Evolutionary conservation across 2,888 invertebrate species (phyloP).

Genomic region (Drosophila mimetica): DNA sequence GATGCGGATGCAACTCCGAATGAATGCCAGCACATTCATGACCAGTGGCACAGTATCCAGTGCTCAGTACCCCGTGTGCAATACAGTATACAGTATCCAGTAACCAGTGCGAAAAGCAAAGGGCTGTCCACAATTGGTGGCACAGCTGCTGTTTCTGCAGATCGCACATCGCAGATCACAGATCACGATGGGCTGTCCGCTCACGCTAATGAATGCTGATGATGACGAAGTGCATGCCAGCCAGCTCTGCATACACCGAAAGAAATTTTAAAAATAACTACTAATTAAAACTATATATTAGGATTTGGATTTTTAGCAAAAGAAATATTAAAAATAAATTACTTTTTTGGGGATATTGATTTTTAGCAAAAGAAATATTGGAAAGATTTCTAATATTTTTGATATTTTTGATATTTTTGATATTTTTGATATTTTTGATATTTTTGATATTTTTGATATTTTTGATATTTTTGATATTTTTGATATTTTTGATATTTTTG

Average conservation of each 20-base stretch:
- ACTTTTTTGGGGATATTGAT: no score
- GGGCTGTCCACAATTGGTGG: constrained; percentile 56
- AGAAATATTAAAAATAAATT: no score
- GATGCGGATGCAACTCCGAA: constrained; percentile 49
- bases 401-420: no score
- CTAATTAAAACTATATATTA: background rate
- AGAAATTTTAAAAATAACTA: background rate
- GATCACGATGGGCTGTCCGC: constrained; percentile 75
- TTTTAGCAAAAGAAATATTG: no score
- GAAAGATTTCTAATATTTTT: no score
- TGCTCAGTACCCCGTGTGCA: constrained; percentile 4
- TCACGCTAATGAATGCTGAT: constrained; percentile 77
- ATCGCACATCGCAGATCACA: constrained; percentile 49
- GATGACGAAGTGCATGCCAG: constrained; percentile 64
- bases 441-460: no score
- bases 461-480: no score
- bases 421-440: no score
- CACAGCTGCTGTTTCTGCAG: constrained; percentile 34
- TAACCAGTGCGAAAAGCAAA: constrained; percentile 10
- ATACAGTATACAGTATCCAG: constrained; percentile 4
- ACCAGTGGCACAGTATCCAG: constrained; percentile 31
- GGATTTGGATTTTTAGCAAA: no score
- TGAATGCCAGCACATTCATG: constrained; percentile 70
- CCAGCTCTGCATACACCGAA: constrained; percentile 11
- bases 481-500: no score